These are phyloP conservation scores for Holacanthus passer DNA, from an alignment of 2,113 vertebrate species.

Conservation along the genomic window DNA sequence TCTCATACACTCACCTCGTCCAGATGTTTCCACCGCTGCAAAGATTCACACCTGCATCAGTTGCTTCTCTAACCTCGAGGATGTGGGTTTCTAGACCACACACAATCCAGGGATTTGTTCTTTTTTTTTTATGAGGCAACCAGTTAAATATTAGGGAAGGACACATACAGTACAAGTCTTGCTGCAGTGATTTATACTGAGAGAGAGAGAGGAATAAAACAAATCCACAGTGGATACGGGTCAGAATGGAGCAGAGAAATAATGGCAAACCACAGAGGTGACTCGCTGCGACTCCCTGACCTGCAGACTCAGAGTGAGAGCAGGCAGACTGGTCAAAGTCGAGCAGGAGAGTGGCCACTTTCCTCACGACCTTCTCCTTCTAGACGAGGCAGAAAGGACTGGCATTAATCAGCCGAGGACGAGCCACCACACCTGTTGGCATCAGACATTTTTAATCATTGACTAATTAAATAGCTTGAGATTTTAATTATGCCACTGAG, in stretches of 20 bases:
- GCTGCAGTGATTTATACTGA: conserved; percentile 1
- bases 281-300: conserved; percentile 7
- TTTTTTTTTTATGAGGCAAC: conserved; percentile 20
- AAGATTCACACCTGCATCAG: conserved; percentile 10
- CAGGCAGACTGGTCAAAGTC: background rate
- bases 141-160: conserved; percentile 32
- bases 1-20: background rate
- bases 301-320: background rate
- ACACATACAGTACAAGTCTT: background rate
- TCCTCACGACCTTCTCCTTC: conserved; percentile 40
- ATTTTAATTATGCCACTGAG: conserved; percentile 45
- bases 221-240: background rate
- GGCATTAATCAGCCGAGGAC: conserved; percentile 27
- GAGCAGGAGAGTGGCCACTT: background rate
- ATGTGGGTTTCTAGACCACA: conserved; percentile 15
- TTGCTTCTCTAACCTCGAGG: background rate
- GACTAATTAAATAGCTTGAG: conserved; percentile 49
- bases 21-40: conserved; percentile 23
- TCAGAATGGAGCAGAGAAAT: conserved; percentile 18
- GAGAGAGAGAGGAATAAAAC: background rate
- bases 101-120: background rate
- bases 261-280: conserved; percentile 21
- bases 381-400: conserved; percentile 22
- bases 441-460: conserved; percentile 45
- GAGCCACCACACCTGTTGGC: conserved; percentile 52